A percentile compares a stretch with the other conserved stretches of the same genome.
Conservation (phyloP, 2,797 vertebrate species). For the Sebastes hubbsi region DNA sequence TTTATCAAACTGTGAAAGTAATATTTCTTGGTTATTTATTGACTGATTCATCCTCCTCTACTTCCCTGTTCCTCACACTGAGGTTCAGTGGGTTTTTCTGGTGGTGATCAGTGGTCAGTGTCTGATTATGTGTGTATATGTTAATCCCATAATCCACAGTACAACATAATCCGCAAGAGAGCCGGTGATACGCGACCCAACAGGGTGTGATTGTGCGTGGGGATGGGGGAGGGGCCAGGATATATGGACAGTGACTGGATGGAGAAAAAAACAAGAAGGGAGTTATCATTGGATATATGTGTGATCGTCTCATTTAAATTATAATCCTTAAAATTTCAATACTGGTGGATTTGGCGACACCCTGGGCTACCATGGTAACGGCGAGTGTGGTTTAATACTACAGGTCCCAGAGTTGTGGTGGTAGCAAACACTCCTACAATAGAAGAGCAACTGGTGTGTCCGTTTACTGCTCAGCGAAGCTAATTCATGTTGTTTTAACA, state of each 20-base stretch:
- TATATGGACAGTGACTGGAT: background rate
- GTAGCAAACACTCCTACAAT: background rate
- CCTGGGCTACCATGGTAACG: background rate
- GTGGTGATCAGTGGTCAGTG: conserved; percentile 11
- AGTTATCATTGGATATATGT: background rate
- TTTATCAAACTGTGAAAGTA: background rate
- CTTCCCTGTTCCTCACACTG: background rate
- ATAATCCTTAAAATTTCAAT: background rate
- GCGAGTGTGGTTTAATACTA: background rate
- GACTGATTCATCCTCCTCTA: background rate
- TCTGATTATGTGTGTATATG: conserved; percentile 13
- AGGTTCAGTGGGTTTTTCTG: background rate
- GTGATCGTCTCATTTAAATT: background rate
- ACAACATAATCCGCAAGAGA: conserved; percentile 49
- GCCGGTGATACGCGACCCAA: background rate
- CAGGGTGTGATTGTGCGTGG: background rate
- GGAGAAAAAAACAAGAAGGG: background rate
- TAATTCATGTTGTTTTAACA: background rate
- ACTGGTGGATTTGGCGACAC: background rate
- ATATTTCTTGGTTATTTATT: background rate
- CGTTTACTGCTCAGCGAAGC: background rate
- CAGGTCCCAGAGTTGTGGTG: background rate
- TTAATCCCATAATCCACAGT: conserved; percentile 60
- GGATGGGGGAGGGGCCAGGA: background rate
- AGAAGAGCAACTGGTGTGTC: background rate